Evolutionary conservation across 2,888 invertebrate species (phyloP).

Genomic region (Andrena praecox): DNA sequence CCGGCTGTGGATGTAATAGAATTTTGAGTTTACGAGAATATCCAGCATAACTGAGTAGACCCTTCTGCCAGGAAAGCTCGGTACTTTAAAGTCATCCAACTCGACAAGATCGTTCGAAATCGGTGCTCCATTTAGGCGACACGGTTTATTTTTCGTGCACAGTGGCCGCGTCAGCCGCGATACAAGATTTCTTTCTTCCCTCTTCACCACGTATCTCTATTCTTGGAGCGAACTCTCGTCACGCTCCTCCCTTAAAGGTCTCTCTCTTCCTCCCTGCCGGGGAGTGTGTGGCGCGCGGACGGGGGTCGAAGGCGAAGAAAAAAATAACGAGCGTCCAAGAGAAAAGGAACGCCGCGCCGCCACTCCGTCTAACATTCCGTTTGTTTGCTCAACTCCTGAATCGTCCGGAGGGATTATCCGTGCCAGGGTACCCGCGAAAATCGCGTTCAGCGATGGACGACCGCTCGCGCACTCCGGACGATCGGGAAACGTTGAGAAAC

Average conservation of each 20-base stretch:
- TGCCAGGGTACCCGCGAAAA: conserved; percentile 40
- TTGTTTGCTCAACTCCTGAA: conserved; percentile 47
- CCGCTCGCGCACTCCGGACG: too few relatives aligned
- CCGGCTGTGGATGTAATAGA: too few relatives aligned
- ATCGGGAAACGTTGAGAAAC: background rate
- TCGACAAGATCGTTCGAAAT: conserved; percentile 8
- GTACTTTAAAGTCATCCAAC: background rate
- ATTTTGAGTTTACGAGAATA: too few relatives aligned
- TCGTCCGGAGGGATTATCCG: conserved; percentile 26
- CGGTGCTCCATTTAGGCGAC: conserved; percentile 3
- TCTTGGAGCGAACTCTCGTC: conserved; percentile 72
- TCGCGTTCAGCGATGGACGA: conserved; percentile 20
- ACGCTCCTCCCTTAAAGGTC: conserved; percentile 56
- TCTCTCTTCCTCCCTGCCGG: conserved; percentile 14
- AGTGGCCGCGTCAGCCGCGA: background rate
- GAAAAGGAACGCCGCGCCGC: background rate
- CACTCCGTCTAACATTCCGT: conserved; percentile 45
- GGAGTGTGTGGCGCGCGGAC: background rate
- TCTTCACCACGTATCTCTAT: conserved; percentile 63
- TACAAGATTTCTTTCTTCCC: conserved; percentile 27
- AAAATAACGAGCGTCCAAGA: conserved; percentile 48
- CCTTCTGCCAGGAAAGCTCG: too few relatives aligned
- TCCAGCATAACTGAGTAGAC: too few relatives aligned
- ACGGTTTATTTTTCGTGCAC: conserved; percentile 1
- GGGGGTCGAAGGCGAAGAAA: background rate